Percentiles rank a stretch among this genome's conserved stretches.
phyloP scores from a whole-genome alignment of 2,888 invertebrate species.

The Steinernema hermaphroditum region DNA sequence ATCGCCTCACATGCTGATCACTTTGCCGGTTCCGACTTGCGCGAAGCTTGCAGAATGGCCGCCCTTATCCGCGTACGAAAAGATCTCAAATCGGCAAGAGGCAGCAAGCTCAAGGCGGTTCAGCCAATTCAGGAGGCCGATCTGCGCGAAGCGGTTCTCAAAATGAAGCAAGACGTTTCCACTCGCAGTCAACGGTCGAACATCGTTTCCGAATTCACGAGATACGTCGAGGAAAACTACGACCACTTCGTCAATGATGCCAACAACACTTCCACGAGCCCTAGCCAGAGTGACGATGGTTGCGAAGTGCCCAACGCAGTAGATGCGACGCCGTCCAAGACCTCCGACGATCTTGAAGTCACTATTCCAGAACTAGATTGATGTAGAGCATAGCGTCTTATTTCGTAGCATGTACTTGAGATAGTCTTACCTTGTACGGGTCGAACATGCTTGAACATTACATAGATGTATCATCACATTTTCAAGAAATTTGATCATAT shows the following conservation, averaged over 20 bases:
- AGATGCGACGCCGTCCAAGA: too few relatives aligned
- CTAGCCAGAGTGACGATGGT: background rate
- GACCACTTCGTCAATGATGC: background rate
- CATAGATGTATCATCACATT: too few relatives aligned
- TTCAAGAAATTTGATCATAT: too few relatives aligned
- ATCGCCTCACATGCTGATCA: background rate
- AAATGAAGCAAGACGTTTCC: background rate
- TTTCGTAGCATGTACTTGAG: background rate
- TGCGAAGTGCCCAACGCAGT: too few relatives aligned
- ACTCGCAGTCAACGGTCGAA: background rate
- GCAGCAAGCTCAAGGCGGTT: background rate
- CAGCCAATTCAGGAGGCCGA: background rate
- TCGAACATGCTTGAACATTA: too few relatives aligned
- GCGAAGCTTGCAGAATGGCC: slow-evolving; percentile 56
- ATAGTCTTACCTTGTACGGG: too few relatives aligned
- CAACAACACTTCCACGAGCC: background rate
- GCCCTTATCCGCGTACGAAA: slow-evolving; percentile 35
- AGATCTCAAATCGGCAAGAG: background rate
- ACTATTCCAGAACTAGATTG: background rate
- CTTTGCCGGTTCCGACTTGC: slow-evolving; percentile 58
- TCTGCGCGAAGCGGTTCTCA: background rate
- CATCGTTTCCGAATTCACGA: background rate
- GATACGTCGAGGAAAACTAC: background rate
- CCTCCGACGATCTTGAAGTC: too few relatives aligned
- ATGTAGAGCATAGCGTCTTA: background rate